Base-by-base conservation (phyloP, 2,888 invertebrate genomes). In the Cheilosia variabilis region DNA sequence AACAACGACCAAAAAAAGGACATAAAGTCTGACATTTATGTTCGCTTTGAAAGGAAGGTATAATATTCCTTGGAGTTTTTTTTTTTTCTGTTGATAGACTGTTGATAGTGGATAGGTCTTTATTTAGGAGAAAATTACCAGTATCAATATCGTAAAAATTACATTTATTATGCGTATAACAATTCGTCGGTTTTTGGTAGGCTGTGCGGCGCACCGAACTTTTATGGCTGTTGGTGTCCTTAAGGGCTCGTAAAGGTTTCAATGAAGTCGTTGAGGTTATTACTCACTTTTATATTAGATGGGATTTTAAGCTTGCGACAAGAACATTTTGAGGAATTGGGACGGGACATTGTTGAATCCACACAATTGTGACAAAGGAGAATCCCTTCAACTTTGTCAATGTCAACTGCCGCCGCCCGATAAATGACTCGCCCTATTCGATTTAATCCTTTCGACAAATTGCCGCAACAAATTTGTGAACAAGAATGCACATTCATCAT, bases 71-170 rank as follows among this genome's bases (percentile, higher is more conserved):
- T 6, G 6, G 27, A 7, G 27, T 27, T 27, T 27, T 0, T 55
- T 6, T 15, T 27, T 73, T 43, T 63, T 24, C 2, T 3, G 53
- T 75, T 79, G 65, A 79, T 84, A 53, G 72, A 63, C 83, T 83
- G 83, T 79, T 69, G 69, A 75, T 60, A 63, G 57, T 69, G 58
- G 34, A 24, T 43, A 19, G 47, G 77, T 76, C 68, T 50, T 57
- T 78, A 75, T 68, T 84, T 63, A 66, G 24, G 55, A 55, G 68
- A 84, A 84, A 69, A 69, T 60, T 60, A 77, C 65, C 77, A 78
- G 83, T 77, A 76, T 76, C 76, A 72, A 69, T 66, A 62, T 80
- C 86, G 72, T 86, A 86, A 86, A 84, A 77, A 80, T 76, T 80
- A 81, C 31, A 10, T 86, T 80, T 86, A 86, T 80, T 80, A 80